A percentile compares a stretch with the other conserved stretches of the same genome.
These are phyloP conservation scores for Crocuta crocuta DNA, from an alignment of 2,113 vertebrate genomes.

Conservation along the genomic window DNA sequence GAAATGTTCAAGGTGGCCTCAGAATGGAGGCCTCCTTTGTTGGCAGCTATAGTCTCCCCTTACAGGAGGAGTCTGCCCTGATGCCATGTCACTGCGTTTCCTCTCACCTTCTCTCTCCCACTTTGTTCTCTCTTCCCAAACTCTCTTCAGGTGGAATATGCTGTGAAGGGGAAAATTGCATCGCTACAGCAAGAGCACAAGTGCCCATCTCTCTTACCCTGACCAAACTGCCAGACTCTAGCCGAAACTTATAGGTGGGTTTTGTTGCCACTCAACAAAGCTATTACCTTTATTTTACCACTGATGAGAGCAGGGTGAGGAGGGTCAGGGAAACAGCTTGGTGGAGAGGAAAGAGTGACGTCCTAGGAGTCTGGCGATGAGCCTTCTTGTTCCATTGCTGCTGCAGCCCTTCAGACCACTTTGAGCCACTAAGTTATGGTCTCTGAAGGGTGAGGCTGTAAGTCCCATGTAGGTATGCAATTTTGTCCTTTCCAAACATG, in stretches of 20 bases:
- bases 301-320: background rate
- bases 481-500: background rate
- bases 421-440: background rate
- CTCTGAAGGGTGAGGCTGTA: background rate
- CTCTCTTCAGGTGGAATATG: background rate
- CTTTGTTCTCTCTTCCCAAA: background rate
- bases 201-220: background rate
- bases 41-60: background rate
- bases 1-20: background rate
- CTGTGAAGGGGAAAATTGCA: background rate
- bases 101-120: background rate
- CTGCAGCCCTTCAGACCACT: background rate
- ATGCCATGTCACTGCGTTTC: background rate
- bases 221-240: background rate
- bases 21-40: background rate
- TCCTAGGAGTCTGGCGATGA: background rate
- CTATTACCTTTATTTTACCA: background rate
- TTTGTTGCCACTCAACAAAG: background rate
- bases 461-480: background rate
- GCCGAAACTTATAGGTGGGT: background rate
- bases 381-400: background rate
- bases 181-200: background rate
- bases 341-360: background rate
- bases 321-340: background rate
- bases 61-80: accelerated